phyloP scores from a whole-genome alignment of 2,888 invertebrate species.

The Alcis repandata region DNA sequence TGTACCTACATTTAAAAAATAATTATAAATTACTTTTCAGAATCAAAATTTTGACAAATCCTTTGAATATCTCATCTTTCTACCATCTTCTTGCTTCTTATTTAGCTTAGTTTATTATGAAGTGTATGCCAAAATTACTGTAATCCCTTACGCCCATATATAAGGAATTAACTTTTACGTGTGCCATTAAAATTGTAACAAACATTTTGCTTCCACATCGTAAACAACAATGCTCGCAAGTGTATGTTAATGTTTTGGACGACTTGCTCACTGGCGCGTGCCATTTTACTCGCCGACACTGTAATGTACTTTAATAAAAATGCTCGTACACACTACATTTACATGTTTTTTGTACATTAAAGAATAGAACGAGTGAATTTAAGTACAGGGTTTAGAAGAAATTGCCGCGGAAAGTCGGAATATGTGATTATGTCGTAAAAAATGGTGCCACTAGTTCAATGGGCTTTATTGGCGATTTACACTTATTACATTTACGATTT shows the following conservation, averaged over 20 bases:
- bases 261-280: conserved; percentile 9
- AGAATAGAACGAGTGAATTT: conserved; percentile 7
- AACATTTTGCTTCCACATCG: not conserved
- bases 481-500: too few species aligned
- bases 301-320: conserved; percentile 10
- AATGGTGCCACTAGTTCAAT: conserved; percentile 13
- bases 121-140: too few species aligned
- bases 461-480: conserved; percentile 4
- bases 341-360: conserved; percentile 7
- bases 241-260: not conserved
- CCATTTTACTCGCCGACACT: conserved; percentile 11
- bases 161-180: too few species aligned
- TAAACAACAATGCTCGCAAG: not conserved
- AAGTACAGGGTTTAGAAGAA: conserved; percentile 19
- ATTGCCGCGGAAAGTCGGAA: conserved; percentile 21
- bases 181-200: not conserved
- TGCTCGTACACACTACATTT: not conserved
- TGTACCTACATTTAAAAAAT: too few species aligned
- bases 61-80: too few species aligned
- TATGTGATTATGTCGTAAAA: conserved; percentile 13
- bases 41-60: too few species aligned
- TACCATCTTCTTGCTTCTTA: too few species aligned
- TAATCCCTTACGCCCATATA: too few species aligned
- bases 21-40: too few species aligned
- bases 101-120: too few species aligned